A percentile compares a stretch with the other conserved stretches of the same genome.
Conservation (phyloP, 2,888 invertebrate species). For the Unio delphinus region DNA sequence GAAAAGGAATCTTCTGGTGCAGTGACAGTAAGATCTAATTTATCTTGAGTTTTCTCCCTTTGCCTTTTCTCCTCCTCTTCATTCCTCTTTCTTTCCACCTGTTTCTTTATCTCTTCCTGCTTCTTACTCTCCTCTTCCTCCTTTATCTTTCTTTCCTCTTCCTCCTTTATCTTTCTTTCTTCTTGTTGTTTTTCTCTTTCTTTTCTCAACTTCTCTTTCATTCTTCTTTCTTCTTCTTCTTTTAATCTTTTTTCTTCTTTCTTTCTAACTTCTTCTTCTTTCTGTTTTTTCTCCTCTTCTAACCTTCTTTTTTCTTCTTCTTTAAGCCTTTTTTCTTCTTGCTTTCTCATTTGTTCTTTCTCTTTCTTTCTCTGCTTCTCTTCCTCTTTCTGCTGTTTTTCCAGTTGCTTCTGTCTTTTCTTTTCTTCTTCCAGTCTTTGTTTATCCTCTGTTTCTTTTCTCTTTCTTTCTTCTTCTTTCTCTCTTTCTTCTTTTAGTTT, state of each 20-base stretch:
- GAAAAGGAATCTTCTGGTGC: too few species aligned
- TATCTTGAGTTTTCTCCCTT: not conserved
- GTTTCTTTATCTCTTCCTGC: slow-evolving; percentile 22
- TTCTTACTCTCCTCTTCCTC: slow-evolving; percentile 19
- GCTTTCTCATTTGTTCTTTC: slow-evolving; percentile 27
- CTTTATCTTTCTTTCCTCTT: slow-evolving; percentile 25
- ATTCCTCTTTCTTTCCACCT: slow-evolving; percentile 23
- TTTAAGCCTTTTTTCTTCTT: slow-evolving; percentile 27
- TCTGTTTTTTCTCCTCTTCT: slow-evolving; percentile 24
- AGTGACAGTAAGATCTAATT: too few species aligned
- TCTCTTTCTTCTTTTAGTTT: slow-evolving; percentile 23
- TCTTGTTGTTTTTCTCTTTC: slow-evolving; percentile 13
- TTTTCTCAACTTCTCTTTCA: slow-evolving; percentile 16
- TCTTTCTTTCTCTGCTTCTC: slow-evolving; percentile 31
- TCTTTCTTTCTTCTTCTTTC: slow-evolving; percentile 13
- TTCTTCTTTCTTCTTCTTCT: slow-evolving; percentile 10
- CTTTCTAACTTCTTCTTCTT: slow-evolving; percentile 19
- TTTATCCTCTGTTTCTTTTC: slow-evolving; percentile 10
- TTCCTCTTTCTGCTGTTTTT: slow-evolving; percentile 25
- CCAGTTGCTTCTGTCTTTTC: slow-evolving; percentile 35
- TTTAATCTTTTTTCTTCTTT: slow-evolving; percentile 17
- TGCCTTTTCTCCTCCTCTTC: slow-evolving; percentile 11
- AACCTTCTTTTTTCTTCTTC: slow-evolving; percentile 28
- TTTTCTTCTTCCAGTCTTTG: slow-evolving; percentile 29
- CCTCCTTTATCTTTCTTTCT: slow-evolving; percentile 12